phyloP scores from a whole-genome alignment of 2,113 vertebrate genomes.

The Channa maculata region DNA sequence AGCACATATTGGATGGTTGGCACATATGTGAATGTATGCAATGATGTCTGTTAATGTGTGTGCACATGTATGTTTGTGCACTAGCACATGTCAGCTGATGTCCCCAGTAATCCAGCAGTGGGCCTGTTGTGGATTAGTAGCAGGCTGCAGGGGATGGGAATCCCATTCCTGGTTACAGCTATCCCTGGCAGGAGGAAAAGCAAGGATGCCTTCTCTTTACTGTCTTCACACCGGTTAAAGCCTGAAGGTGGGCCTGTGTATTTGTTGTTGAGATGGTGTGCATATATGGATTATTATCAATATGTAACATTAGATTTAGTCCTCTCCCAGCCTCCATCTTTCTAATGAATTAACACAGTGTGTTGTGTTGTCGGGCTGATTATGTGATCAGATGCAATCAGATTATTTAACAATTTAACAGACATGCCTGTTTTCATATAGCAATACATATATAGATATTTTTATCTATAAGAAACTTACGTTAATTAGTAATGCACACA shows the following conservation, averaged over 20 bases:
- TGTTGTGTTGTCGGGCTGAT: neutral
- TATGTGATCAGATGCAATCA: neutral
- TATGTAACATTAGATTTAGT: slow-evolving; percentile 17
- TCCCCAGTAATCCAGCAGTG: slow-evolving; percentile 83
- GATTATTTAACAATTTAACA: neutral
- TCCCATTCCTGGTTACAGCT: slow-evolving; percentile 84
- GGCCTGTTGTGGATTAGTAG: slow-evolving; percentile 84
- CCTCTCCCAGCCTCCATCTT: neutral
- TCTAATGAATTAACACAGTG: neutral
- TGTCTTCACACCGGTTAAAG: slow-evolving; percentile 77
- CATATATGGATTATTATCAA: slow-evolving; percentile 33
- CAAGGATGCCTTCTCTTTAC: slow-evolving; percentile 75
- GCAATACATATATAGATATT: neutral
- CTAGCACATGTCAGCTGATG: slow-evolving; percentile 83
- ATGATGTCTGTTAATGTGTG: slow-evolving; percentile 31
- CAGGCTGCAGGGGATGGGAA: slow-evolving; percentile 83
- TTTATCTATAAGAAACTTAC: neutral
- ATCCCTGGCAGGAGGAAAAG: slow-evolving; percentile 81
- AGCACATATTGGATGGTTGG: slow-evolving; percentile 34
- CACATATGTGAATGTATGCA: slow-evolving; percentile 9
- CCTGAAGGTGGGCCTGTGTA: slow-evolving; percentile 72
- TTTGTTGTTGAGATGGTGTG: slow-evolving; percentile 22
- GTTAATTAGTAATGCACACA: neutral
- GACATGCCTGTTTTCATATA: neutral
- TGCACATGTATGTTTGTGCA: slow-evolving; percentile 49